A percentile compares a stretch with the other conserved stretches of the same genome.
phyloP scores from a whole-genome alignment of 1,140 invertebrate genomes.

The Bombus fervidus region DNA sequence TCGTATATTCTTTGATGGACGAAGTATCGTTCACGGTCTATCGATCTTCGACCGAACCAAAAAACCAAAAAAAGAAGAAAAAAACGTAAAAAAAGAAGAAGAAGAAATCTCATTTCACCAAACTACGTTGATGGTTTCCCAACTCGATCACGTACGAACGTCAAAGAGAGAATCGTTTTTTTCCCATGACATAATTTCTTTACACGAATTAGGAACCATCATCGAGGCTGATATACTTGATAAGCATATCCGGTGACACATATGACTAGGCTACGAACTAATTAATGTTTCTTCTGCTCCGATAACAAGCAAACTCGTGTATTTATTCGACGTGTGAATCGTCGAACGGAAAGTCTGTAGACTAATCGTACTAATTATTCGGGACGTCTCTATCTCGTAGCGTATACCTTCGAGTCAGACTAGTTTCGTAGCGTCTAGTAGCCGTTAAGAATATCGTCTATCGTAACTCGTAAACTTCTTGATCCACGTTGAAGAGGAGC shows the following conservation, averaged over 20 bases:
- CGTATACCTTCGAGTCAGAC: constrained; percentile 32
- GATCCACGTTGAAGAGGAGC: not conserved
- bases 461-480: constrained; percentile 38
- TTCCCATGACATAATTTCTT: not conserved
- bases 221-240: constrained; percentile 38
- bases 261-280: constrained; percentile 75
- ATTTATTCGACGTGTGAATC: constrained; percentile 51
- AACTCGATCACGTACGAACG: not conserved
- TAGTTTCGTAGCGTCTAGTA: constrained; percentile 52
- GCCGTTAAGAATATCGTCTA: constrained; percentile 48
- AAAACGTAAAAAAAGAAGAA: no score
- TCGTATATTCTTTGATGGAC: not conserved
- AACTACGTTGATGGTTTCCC: constrained; percentile 7
- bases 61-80: not conserved
- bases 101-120: not conserved
- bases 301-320: constrained; percentile 62
- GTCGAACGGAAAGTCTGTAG: constrained; percentile 14
- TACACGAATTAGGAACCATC: not conserved
- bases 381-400: constrained; percentile 30
- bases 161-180: not conserved
- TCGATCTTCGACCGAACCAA: not conserved
- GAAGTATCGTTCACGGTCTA: not conserved
- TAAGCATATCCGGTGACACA: constrained; percentile 78
- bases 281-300: constrained; percentile 66
- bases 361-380: constrained; percentile 40